These are phyloP conservation scores for Drusus annulatus DNA, from an alignment of 1,140 invertebrate species.

Conservation along the genomic window DNA sequence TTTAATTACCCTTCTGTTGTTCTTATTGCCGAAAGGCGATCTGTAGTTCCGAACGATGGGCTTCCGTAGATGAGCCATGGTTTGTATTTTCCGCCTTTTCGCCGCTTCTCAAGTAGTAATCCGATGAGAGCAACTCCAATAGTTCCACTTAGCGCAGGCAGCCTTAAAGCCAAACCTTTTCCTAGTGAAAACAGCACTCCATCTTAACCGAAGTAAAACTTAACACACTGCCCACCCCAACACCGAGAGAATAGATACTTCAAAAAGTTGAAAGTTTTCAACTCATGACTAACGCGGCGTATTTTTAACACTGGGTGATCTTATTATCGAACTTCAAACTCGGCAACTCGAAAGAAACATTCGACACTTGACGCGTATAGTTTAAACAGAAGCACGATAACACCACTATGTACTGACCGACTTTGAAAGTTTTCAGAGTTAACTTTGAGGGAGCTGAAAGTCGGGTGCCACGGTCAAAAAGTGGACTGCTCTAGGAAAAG, in stretches of 20 bases:
- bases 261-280: conserved; percentile 28
- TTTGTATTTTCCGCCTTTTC: neutral
- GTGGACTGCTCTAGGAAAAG: conserved; percentile 36
- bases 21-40: conserved; percentile 48
- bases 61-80: conserved; percentile 50
- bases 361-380: conserved; percentile 8
- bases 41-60: conserved; percentile 48
- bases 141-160: neutral
- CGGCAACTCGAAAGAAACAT: neutral
- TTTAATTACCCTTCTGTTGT: conserved; percentile 51
- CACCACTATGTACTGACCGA: conserved; percentile 11
- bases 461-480: conserved; percentile 11
- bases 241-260: neutral
- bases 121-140: neutral
- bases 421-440: neutral
- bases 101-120: neutral
- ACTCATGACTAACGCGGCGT: conserved; percentile 14
- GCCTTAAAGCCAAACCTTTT: neutral
- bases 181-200: neutral
- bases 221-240: neutral
- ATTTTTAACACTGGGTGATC: conserved; percentile 38
- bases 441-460: neutral
- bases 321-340: conserved; percentile 34
- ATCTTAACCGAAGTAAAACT: neutral
- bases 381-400: conserved; percentile 7